Conservation (phyloP, 2,113 vertebrate species). For the Ploceus nigricollis region DNA sequence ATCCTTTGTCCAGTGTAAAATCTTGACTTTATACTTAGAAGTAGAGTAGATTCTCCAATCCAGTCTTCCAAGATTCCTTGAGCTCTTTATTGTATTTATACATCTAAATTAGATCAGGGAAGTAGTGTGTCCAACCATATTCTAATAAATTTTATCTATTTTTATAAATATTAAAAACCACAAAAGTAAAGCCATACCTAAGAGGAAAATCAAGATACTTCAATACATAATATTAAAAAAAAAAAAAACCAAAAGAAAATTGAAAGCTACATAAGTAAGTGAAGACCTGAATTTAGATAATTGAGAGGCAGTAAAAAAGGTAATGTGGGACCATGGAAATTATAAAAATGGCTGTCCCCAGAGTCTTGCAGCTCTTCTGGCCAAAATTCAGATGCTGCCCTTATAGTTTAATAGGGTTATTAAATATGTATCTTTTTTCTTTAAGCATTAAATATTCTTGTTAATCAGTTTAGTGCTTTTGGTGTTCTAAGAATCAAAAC, state of each 20-base stretch:
- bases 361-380: neutral
- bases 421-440: neutral
- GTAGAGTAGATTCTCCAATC: neutral
- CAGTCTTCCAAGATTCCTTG: neutral
- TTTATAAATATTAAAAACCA: neutral
- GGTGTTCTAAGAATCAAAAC: neutral
- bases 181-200: neutral
- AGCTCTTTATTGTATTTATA: neutral
- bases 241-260: fast-evolving
- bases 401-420: neutral
- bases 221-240: neutral
- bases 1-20: neutral
- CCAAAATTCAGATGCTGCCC: neutral
- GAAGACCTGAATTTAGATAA: neutral
- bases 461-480: neutral
- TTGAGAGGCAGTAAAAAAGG: neutral
- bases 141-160: neutral
- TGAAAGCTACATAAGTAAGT: neutral
- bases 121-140: neutral
- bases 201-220: neutral
- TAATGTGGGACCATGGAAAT: neutral
- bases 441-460: neutral
- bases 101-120: neutral
- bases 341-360: neutral
- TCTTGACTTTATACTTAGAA: neutral